A percentile compares a stretch with the other conserved stretches of the same genome.
Conservation (phyloP, 2,888 invertebrate genomes). For the Plebejus melissa region DNA sequence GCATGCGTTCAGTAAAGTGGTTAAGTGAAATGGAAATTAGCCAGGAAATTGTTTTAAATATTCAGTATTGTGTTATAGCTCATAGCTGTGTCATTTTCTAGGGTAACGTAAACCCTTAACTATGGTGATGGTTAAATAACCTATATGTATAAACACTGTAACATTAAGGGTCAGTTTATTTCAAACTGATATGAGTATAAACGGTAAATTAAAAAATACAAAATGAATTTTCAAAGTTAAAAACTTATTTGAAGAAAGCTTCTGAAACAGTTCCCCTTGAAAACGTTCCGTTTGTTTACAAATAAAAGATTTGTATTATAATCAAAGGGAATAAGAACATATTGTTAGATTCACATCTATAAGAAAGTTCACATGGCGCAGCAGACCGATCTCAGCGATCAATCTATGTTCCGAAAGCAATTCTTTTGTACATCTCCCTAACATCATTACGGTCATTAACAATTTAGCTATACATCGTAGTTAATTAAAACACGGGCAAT, state of each 20-base stretch:
- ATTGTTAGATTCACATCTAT: not conserved
- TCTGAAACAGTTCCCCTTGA: not conserved
- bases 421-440: conserved; percentile 37
- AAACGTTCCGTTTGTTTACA: not conserved
- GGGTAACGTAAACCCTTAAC: not conserved
- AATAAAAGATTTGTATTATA: not conserved
- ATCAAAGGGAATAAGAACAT: conserved; percentile 13
- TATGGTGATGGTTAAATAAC: not conserved
- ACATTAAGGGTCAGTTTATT: not conserved
- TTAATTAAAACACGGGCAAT: conserved; percentile 19
- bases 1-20: conserved; percentile 51
- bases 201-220: not conserved
- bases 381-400: not conserved
- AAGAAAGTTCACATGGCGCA: conserved; percentile 7
- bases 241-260: not conserved
- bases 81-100: not conserved
- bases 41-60: conserved; percentile 34
- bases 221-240: not conserved
- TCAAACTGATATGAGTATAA: not conserved
- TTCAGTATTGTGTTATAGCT: not conserved
- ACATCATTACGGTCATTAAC: conserved; percentile 45
- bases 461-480: conserved; percentile 3
- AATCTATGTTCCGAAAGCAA: conserved; percentile 18
- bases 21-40: conserved; percentile 45
- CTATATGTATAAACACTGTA: not conserved